Percentiles rank a stretch among this genome's conserved stretches.
These are phyloP conservation scores for Nymphicus hollandicus DNA, from an alignment of 2,113 vertebrate genomes.

Conservation along the genomic window DNA sequence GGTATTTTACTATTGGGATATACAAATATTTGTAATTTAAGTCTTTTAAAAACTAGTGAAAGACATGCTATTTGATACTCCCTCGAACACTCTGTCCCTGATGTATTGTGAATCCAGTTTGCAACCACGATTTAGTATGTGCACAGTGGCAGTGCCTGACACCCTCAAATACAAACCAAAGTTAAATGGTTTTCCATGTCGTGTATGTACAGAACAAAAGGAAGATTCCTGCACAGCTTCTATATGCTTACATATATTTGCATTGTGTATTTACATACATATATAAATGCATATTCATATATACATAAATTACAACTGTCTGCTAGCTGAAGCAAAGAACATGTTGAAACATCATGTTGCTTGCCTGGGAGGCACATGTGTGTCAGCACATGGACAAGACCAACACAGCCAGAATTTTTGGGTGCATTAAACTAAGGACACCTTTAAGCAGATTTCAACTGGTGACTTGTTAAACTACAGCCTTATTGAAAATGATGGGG, in stretches of 20 bases:
- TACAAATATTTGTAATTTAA: neutral
- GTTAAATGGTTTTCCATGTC: neutral
- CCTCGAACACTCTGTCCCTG: neutral
- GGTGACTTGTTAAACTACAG: neutral
- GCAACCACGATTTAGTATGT: neutral
- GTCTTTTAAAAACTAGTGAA: neutral
- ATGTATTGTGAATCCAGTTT: neutral
- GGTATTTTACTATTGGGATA: neutral
- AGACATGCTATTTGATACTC: neutral
- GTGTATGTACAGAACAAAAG: neutral
- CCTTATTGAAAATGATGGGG: neutral
- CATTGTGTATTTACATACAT: neutral
- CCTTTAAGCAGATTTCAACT: neutral
- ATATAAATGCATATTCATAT: neutral
- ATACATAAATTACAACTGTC: neutral
- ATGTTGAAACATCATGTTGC: accelerated
- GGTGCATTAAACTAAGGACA: neutral
- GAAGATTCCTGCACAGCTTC: neutral
- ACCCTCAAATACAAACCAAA: neutral
- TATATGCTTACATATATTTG: neutral
- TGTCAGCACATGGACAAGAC: neutral
- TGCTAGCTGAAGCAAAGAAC: neutral
- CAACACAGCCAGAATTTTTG: neutral
- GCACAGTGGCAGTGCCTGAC: neutral
- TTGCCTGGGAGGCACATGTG: neutral